Percentiles rank a stretch among this genome's conserved stretches.
phyloP scores from a whole-genome alignment of 1,140 invertebrate genomes.

The Cheumatopsyche charites region DNA sequence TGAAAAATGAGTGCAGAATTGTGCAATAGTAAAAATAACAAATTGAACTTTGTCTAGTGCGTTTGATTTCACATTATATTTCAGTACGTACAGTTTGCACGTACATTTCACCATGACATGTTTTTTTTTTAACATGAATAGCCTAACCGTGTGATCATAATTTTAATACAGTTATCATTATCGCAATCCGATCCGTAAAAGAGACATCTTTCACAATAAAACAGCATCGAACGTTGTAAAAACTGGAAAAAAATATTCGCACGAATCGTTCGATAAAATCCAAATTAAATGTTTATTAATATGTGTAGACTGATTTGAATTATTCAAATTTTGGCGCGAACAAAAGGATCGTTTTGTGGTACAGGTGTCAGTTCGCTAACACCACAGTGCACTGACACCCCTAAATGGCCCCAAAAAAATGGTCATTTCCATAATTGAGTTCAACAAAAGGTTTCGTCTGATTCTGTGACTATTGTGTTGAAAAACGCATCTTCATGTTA shows the following conservation, averaged over 20 bases:
- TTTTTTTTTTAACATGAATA: neutral
- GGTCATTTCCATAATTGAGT: conserved; percentile 29
- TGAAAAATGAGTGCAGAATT: neutral
- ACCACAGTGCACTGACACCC: neutral
- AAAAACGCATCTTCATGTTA: neutral
- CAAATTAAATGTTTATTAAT: no score
- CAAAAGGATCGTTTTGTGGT: no score
- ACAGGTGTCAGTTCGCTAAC: neutral
- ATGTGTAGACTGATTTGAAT: no score
- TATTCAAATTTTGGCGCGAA: no score
- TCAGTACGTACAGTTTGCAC: no score
- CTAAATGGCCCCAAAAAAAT: conserved; percentile 1
- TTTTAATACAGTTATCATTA: conserved; percentile 29
- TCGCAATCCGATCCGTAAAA: conserved; percentile 13
- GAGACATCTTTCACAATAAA: conserved; percentile 29
- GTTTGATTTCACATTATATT: neutral
- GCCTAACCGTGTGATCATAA: conserved; percentile 14
- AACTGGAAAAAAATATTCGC: neutral
- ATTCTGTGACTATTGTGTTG: neutral
- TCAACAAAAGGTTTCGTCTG: no score
- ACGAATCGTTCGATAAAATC: no score
- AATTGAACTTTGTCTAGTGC: neutral
- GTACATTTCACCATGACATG: conserved; percentile 15
- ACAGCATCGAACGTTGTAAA: neutral
- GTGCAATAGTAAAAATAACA: neutral